Evolutionary conservation across 2,113 vertebrate genomes (phyloP).

Genomic region (Pituophis catenifer): DNA sequence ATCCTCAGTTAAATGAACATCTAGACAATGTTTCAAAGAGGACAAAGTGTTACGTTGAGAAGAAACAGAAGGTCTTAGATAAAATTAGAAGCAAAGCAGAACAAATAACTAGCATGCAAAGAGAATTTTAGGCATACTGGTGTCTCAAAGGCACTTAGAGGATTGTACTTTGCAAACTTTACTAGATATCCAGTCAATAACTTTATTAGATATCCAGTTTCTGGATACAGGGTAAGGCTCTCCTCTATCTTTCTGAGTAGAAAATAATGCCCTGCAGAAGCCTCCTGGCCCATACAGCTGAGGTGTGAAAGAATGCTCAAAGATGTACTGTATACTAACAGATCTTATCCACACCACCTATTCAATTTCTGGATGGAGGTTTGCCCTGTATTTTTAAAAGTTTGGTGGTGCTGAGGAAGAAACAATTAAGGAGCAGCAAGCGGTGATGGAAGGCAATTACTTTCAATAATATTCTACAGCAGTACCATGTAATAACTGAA

Average conservation of each 20-base stretch:
- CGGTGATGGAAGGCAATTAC: background rate
- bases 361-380: background rate
- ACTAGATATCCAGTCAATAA: background rate
- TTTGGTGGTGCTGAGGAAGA: background rate
- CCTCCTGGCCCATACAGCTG: background rate
- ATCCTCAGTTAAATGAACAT: background rate
- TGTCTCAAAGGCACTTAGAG: background rate
- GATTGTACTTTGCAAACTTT: background rate
- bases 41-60: background rate
- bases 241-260: conserved; percentile 36
- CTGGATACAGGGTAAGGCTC: conserved; percentile 13
- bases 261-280: background rate
- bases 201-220: background rate
- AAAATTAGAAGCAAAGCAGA: background rate
- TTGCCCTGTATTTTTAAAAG: background rate
- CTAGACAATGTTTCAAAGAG: background rate
- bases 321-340: background rate
- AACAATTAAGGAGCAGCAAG: background rate
- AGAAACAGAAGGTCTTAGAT: background rate
- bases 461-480: background rate
- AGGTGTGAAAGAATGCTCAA: background rate
- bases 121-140: background rate
- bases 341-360: background rate
- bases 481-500: background rate
- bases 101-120: background rate